A percentile compares a stretch with the other conserved stretches of the same genome.
These are phyloP conservation scores for Mesitornis unicolor DNA, from an alignment of 2,113 vertebrate species.

Conservation along the genomic window DNA sequence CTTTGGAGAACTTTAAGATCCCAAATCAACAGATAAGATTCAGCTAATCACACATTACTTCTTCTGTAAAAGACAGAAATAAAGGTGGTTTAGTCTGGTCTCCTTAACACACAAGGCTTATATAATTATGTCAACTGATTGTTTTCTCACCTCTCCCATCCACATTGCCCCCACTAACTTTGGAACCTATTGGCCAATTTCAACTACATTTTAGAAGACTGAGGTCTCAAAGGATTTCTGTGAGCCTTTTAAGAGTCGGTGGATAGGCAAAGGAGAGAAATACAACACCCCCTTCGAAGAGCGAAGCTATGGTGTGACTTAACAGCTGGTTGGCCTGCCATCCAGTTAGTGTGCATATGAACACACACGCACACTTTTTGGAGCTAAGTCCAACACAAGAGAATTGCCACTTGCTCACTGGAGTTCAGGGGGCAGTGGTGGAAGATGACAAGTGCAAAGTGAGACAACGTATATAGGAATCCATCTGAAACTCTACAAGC, in stretches of 20 bases:
- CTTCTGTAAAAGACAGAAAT: not conserved
- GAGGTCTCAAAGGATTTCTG: not conserved
- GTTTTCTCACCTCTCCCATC: not conserved
- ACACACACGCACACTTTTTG: not conserved
- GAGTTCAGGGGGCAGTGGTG: not conserved
- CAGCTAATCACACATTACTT: not conserved
- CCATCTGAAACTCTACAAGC: not conserved
- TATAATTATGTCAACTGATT: not conserved
- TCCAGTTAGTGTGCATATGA: not conserved
- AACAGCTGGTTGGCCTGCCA: not conserved
- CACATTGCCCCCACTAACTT: not conserved
- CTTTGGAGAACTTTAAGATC: not conserved
- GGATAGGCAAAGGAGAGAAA: not conserved
- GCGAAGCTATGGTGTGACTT: not conserved
- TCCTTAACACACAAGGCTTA: not conserved
- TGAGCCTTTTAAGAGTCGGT: not conserved
- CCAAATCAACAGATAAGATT: not conserved
- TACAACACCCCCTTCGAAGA: not conserved
- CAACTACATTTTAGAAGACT: not conserved
- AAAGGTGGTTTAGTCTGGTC: not conserved
- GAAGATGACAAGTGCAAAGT: not conserved
- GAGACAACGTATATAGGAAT: not conserved
- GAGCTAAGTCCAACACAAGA: not conserved
- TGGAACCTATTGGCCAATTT: not conserved
- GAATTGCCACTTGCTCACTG: accelerated